These are phyloP conservation scores for Tringa solitaria DNA, from an alignment of 2,113 vertebrate species.

Conservation along the genomic window DNA sequence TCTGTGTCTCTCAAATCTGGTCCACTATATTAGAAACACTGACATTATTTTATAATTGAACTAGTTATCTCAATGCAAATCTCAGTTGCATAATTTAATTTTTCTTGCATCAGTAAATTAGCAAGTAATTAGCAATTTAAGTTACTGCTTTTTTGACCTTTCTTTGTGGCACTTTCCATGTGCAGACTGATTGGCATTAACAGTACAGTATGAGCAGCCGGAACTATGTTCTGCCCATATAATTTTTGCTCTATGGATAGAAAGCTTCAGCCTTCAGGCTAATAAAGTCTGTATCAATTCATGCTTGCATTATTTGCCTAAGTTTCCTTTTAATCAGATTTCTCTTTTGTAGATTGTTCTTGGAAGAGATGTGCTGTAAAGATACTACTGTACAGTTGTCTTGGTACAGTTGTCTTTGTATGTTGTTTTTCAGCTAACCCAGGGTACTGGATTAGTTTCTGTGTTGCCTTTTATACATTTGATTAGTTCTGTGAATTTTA, in stretches of 20 bases:
- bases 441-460: background rate
- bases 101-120: background rate
- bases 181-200: background rate
- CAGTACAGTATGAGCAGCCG: background rate
- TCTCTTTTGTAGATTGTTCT: background rate
- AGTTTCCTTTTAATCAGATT: background rate
- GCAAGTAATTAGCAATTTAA: background rate
- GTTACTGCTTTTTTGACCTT: background rate
- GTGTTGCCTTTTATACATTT: background rate
- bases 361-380: background rate
- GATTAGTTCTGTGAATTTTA: conserved; percentile 33
- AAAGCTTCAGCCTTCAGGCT: background rate
- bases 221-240: background rate
- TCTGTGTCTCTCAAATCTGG: background rate
- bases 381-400: background rate
- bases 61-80: background rate
- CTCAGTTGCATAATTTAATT: background rate
- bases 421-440: background rate
- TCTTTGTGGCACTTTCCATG: background rate
- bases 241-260: background rate
- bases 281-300: background rate
- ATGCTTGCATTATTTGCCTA: background rate
- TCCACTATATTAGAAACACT: background rate
- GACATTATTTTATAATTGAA: background rate
- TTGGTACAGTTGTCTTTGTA: background rate